Evolutionary conservation across 2,113 vertebrate species (phyloP).

Genomic region (Garra rufa): DNA sequence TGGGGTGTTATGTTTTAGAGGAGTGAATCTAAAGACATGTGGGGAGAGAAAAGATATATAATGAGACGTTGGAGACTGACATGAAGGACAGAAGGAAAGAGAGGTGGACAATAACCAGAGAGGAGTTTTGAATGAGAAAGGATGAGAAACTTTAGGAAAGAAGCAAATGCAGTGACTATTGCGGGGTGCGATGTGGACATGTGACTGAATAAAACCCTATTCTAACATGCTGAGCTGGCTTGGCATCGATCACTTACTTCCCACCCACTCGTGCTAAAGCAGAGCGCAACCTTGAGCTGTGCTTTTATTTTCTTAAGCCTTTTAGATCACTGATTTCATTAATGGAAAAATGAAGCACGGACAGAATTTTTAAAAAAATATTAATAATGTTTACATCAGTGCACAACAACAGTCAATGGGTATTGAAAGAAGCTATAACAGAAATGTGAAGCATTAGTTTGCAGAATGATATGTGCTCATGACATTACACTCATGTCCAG

Average conservation of each 20-base stretch:
- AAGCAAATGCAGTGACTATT: neutral
- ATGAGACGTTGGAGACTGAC: neutral
- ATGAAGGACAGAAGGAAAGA: conserved; percentile 1
- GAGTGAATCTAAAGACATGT: conserved; percentile 17
- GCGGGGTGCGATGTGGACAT: neutral
- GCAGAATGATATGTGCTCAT: neutral
- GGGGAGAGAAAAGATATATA: neutral
- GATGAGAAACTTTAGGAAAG: neutral
- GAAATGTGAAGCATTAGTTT: neutral
- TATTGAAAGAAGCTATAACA: neutral
- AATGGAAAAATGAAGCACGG: neutral
- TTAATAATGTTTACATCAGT: neutral
- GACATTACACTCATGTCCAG: neutral
- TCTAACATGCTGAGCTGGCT: conserved; percentile 20
- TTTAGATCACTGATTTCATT: neutral
- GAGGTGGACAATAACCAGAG: neutral
- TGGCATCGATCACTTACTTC: neutral
- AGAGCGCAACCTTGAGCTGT: conserved; percentile 14
- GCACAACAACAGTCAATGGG: neutral
- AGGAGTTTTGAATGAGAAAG: neutral
- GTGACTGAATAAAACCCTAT: conserved; percentile 1
- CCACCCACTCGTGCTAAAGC: conserved; percentile 4
- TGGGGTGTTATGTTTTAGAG: conserved; percentile 8
- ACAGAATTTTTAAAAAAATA: neutral
- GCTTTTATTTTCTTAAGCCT: neutral